Evolutionary conservation across 2,113 vertebrate species (phyloP).

Genomic region (Corythaeola cristata): DNA sequence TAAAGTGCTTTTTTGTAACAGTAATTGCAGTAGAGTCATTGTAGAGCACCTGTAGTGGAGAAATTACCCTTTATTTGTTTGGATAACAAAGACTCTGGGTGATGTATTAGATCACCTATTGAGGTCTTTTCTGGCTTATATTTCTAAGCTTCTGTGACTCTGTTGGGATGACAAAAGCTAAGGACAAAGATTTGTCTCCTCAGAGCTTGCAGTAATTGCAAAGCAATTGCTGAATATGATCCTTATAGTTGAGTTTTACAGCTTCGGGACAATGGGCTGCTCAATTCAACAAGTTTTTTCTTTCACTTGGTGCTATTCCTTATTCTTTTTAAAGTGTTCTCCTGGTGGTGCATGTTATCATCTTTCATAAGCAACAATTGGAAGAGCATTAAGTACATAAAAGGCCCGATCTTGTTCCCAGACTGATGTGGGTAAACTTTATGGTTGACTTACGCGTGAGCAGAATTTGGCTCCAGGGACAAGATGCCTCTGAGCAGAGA

Average conservation of each 20-base stretch:
- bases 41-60: not conserved
- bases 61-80: constrained; percentile 36
- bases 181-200: constrained; percentile 3
- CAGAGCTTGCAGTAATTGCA: constrained; percentile 8
- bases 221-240: not conserved
- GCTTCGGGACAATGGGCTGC: not conserved
- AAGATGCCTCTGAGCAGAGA: not conserved
- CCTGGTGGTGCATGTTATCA: not conserved
- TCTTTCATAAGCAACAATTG: not conserved
- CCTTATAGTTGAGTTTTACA: constrained; percentile 10
- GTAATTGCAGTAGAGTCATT: not conserved
- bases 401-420: not conserved
- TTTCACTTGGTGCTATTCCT: not conserved
- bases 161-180: not conserved
- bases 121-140: not conserved
- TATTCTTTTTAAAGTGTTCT: not conserved
- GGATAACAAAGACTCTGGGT: not conserved
- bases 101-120: not conserved
- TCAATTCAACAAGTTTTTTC: not conserved
- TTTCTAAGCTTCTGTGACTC: not conserved
- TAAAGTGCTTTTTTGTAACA: not conserved
- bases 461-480: not conserved
- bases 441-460: not conserved
- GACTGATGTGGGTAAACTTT: not conserved
- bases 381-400: not conserved